These are phyloP conservation scores for Heliconius ismenius DNA, from an alignment of 2,888 invertebrate genomes.

Conservation along the genomic window DNA sequence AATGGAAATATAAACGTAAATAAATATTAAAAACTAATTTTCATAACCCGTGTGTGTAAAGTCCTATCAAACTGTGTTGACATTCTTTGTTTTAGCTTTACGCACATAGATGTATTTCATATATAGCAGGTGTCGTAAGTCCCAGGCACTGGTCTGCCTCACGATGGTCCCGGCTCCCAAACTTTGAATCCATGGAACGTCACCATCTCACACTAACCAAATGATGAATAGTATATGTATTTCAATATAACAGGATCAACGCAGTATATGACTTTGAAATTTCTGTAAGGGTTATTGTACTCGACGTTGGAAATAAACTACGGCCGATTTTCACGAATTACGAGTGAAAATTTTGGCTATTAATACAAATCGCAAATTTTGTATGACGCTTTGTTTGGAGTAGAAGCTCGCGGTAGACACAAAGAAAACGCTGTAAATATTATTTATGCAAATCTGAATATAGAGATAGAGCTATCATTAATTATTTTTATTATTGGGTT, in stretches of 20 bases:
- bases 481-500: background rate
- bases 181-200: no score
- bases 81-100: no score
- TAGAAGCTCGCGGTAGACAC: background rate
- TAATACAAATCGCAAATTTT: conserved; percentile 28
- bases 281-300: conserved; percentile 43
- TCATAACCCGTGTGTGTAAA: no score
- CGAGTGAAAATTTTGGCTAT: conserved; percentile 37
- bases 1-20: no score
- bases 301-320: conserved; percentile 43
- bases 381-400: conserved; percentile 20
- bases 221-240: background rate
- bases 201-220: background rate
- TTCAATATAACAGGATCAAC: background rate
- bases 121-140: no score
- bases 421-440: background rate
- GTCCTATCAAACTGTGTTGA: no score
- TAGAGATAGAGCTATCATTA: background rate
- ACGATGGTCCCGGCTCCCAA: no score
- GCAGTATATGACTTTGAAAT: conserved; percentile 29
- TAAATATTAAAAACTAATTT: no score
- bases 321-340: conserved; percentile 42
- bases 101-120: no score
- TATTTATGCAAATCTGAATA: background rate
- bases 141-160: no score